Evolutionary conservation across 2,113 vertebrate genomes (phyloP).

Genomic region (Podarcis raffonei): DNA sequence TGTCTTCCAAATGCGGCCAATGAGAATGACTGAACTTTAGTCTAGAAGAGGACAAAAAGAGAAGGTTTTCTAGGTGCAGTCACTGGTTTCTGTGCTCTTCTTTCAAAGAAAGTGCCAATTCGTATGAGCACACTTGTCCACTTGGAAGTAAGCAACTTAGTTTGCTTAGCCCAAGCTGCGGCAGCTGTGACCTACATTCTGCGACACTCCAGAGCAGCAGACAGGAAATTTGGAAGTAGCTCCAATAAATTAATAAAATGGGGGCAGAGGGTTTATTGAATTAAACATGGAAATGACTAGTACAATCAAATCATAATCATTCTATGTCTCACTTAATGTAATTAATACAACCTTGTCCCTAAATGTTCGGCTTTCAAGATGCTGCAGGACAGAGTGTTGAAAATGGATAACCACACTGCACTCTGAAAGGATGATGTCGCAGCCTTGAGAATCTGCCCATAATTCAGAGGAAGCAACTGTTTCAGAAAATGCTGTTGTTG

Average conservation of each 20-base stretch:
- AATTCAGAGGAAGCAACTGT: background rate
- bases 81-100: background rate
- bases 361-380: background rate
- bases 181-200: constrained; percentile 69
- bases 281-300: constrained; percentile 43
- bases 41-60: background rate
- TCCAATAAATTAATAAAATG: constrained; percentile 50
- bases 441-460: background rate
- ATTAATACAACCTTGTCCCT: constrained; percentile 33
- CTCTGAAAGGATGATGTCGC: background rate
- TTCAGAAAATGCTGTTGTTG: background rate
- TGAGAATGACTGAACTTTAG: background rate
- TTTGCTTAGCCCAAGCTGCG: constrained; percentile 41
- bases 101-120: background rate
- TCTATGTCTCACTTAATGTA: constrained; percentile 41
- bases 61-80: background rate
- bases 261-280: constrained; percentile 57
- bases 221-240: constrained; percentile 54
- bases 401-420: background rate
- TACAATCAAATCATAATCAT: constrained; percentile 20
- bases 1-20: background rate
- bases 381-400: constrained; percentile 10
- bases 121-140: fast-evolving
- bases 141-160: background rate
- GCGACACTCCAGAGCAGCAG: constrained; percentile 58